A percentile compares a stretch with the other conserved stretches of the same genome.
These are phyloP conservation scores for Nemopilema nomurai DNA, from an alignment of 30 jellyfish, hydroid and myxozoan genomes.

Conservation along the genomic window DNA sequence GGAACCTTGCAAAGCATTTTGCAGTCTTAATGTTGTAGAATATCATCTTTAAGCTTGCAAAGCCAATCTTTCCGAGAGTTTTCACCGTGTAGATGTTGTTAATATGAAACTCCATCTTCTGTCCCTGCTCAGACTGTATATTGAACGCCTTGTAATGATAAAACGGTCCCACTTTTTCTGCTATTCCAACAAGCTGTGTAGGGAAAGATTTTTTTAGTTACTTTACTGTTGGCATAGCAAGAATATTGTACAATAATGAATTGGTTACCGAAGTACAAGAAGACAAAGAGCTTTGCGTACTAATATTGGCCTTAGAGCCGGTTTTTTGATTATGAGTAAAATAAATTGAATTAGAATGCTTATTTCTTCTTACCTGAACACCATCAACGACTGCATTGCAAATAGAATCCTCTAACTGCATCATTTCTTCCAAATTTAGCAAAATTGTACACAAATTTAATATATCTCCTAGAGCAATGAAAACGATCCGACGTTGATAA, in stretches of 20 bases:
- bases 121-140: not conserved
- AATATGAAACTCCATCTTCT: slow-evolving; percentile 10
- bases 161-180: slow-evolving; percentile 48
- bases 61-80: slow-evolving; percentile 30
- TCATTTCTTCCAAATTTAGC: slow-evolving; percentile 7
- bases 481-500: not conserved
- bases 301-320: too few species aligned
- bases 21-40: slow-evolving; percentile 37
- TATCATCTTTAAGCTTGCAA: slow-evolving; percentile 34
- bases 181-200: slow-evolving; percentile 33
- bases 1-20: slow-evolving; percentile 42
- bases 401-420: not conserved
- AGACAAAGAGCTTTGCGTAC: too few species aligned
- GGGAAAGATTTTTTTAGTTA: too few species aligned
- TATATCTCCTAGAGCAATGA: not conserved
- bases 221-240: too few species aligned
- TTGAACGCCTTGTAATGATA: slow-evolving; percentile 19
- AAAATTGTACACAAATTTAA: not conserved
- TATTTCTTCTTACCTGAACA: slow-evolving; percentile 32
- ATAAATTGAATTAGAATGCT: too few species aligned
- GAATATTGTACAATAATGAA: too few species aligned
- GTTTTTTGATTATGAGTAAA: too few species aligned
- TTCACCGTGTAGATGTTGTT: slow-evolving; percentile 35
- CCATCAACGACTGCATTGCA: slow-evolving; percentile 30
- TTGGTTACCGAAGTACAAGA: too few species aligned